Percentiles rank a stretch among this genome's conserved stretches.
phyloP scores from a whole-genome alignment of 2,113 vertebrate species.

The Phyllostomus discolor region DNA sequence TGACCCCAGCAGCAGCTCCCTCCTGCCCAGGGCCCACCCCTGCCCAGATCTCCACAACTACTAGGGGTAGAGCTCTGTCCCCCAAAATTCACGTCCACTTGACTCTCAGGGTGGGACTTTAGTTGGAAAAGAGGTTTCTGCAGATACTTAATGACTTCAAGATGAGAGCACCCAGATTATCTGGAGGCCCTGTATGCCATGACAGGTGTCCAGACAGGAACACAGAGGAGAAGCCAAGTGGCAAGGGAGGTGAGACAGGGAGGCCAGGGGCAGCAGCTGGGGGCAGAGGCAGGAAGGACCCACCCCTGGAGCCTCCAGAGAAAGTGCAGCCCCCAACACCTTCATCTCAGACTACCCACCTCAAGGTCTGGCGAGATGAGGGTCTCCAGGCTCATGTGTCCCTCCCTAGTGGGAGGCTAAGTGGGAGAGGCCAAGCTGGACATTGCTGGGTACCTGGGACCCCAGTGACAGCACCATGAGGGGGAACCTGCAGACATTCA shows the following conservation, averaged over 20 bases:
- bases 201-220: background rate
- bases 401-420: background rate
- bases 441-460: background rate
- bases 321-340: background rate
- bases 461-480: background rate
- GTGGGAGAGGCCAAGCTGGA: background rate
- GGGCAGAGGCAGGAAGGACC: background rate
- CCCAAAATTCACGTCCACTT: background rate
- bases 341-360: background rate
- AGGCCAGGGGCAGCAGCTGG: background rate
- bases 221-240: too few relatives aligned
- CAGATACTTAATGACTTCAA: background rate
- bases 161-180: background rate
- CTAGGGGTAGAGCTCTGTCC: background rate
- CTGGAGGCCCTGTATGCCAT: background rate
- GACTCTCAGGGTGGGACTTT: background rate
- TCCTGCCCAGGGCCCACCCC: background rate
- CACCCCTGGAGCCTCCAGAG: background rate
- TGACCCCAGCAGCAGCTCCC: background rate
- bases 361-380: background rate
- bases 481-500: background rate
- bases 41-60: background rate
- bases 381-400: background rate
- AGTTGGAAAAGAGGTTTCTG: background rate
- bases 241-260: background rate